Evolutionary conservation across 1,140 invertebrate species (phyloP), one percentile per base, ranked within the genome.

Genomic region (Drosophila kanapiae): DNA sequence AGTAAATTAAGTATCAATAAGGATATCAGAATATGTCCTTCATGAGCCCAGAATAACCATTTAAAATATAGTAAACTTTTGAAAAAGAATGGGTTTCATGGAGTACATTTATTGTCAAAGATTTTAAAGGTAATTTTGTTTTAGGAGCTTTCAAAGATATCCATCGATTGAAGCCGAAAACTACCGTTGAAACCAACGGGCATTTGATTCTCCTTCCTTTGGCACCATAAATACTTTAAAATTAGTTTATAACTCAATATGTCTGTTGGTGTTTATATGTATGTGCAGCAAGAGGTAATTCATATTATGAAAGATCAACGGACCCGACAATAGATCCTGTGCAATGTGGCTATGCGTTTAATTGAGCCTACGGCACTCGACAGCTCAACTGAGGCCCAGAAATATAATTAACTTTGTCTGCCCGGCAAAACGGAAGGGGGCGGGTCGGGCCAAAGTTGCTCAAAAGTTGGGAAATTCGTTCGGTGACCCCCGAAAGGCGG

Each of bases 361-460:
- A 84, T 84, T 85, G 69, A 51, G 59, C 65, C 82, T 59, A 51
- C 27, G 64, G 69, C 70, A 58, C 65, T 51, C 51, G 57, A 75
- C 70, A 47, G 76, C 56, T 79, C 48, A 75, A 40, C 57, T 74
- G 42, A 57, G 59, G 71, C 51, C 64, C 62, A 54, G 82, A 87
- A 88, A 80, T 88, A 78, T 80, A 87, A 80, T 87, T 78, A 84
- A 84, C 80, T 87, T 80, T 76, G 83, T 87, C 79, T 76, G 62
- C 43, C 42, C 49, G 4, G 27, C 59, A 7, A 64, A 23, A 38
- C 56, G 14, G 51, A 58, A 27, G 14, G 18, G 40, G 43, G 3
- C 16, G 47, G 14, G 29, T 8, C 48, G 27, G 14, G 51, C 37
- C 18, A 69, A 75, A 82, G 60, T 86, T 79, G n/a, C 68, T 80